phyloP scores from a whole-genome alignment of 1,140 invertebrate genomes.

The Bombus fervidus region DNA sequence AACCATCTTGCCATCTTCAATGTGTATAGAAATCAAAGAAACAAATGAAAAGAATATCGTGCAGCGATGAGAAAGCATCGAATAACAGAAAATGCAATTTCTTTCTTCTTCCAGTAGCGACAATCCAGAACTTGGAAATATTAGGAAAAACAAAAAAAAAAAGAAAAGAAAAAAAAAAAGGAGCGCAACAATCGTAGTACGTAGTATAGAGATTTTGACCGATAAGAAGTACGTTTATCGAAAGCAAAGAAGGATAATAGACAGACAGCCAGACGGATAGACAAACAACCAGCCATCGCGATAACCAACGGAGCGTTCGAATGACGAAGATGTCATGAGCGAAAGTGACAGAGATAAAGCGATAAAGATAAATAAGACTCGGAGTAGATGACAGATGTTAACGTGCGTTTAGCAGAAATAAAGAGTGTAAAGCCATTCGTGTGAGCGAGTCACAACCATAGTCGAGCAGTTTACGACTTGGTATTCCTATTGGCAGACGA shows the following conservation, averaged over 20 bases:
- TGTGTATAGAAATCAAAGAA: not conserved
- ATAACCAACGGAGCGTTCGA: not conserved
- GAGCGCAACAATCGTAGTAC: not conserved
- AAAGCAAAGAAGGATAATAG: too few species aligned
- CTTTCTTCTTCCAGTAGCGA: not conserved
- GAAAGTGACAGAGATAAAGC: too few species aligned
- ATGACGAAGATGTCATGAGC: not conserved
- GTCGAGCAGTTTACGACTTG: constrained; percentile 66
- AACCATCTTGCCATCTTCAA: not conserved
- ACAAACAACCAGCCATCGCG: not conserved
- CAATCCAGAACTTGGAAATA: not conserved
- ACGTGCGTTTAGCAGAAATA: constrained; percentile 48
- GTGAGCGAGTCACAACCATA: constrained; percentile 63
- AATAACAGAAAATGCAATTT: not conserved
- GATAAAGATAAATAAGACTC: not conserved
- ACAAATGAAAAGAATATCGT: not conserved
- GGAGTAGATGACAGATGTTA: not conserved
- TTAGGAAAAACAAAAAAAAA: not conserved
- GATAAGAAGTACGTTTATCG: not conserved
- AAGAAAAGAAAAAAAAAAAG: not conserved
- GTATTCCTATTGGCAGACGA: constrained; percentile 40
- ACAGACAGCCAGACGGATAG: not conserved
- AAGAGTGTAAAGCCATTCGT: constrained; percentile 76
- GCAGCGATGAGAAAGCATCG: not conserved
- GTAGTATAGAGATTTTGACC: not conserved